These are phyloP conservation scores for Colius striatus DNA, from an alignment of 2,113 vertebrate species.

Conservation along the genomic window DNA sequence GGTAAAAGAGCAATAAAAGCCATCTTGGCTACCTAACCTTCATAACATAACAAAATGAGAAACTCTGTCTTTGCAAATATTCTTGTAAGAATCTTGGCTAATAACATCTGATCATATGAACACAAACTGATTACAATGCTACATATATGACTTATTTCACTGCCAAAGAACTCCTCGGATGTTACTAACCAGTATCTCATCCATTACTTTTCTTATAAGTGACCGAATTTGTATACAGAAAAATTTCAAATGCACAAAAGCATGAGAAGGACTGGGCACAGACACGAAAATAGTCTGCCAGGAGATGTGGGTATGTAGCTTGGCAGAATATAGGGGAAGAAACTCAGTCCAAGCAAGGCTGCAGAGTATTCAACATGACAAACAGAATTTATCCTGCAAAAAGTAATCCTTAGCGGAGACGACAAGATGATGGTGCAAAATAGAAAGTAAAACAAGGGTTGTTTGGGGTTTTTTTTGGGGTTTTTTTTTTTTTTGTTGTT, in stretches of 20 bases:
- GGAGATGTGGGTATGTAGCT: neutral
- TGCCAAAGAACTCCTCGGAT: neutral
- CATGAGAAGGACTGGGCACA: neutral
- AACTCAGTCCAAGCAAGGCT: neutral
- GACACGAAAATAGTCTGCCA: neutral
- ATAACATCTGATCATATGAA: neutral
- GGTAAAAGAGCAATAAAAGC: neutral
- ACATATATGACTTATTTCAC: neutral
- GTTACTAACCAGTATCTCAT: neutral
- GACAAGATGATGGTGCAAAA: neutral
- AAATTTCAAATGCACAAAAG: neutral
- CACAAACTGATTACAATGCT: neutral
- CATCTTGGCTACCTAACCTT: neutral
- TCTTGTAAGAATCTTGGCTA: neutral
- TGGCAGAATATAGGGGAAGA: neutral
- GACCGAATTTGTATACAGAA: neutral
- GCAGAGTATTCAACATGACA: neutral
- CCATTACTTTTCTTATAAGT: neutral
- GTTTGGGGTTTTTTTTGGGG: too few species aligned
- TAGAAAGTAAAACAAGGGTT: neutral
- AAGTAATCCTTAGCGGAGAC: neutral
- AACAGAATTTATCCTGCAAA: neutral
- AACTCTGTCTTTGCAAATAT: neutral
- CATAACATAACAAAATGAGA: neutral
- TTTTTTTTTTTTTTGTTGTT: too few species aligned